phyloP scores from a whole-genome alignment of 2,113 vertebrate species.

The Terrapene triunguis region DNA sequence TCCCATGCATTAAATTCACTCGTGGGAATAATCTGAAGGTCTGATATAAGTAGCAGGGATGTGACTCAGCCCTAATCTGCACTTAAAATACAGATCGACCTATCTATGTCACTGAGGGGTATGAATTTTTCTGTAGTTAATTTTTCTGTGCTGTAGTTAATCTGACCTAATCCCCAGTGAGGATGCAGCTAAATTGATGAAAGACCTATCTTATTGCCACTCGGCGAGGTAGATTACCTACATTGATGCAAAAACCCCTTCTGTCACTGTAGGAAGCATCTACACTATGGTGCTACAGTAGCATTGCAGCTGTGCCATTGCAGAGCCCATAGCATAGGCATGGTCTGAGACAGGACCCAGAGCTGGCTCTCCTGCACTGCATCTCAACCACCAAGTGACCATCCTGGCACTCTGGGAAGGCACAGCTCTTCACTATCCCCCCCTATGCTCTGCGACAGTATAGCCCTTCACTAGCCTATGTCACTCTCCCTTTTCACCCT shows the following conservation, averaged over 20 bases:
- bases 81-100: neutral
- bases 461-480: neutral
- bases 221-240: neutral
- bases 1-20: neutral
- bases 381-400: neutral
- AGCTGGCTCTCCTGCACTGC: neutral
- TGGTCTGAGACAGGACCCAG: neutral
- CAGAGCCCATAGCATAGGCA: neutral
- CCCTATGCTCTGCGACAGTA: too few relatives aligned
- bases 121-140: too few relatives aligned
- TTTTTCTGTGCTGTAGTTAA: neutral
- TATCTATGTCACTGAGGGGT: neutral
- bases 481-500: fast-evolving
- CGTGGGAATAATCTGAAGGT: neutral
- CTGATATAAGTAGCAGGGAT: neutral
- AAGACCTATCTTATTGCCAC: neutral
- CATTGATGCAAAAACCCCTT: neutral
- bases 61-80: neutral
- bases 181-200: neutral
- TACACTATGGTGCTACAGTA: neutral
- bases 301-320: neutral
- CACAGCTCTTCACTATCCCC: neutral
- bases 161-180: neutral
- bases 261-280: neutral
- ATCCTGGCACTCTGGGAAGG: neutral